These are phyloP conservation scores for Caenorhabditis uteleia DNA, from an alignment of 2,888 invertebrate genomes.

Conservation along the genomic window DNA sequence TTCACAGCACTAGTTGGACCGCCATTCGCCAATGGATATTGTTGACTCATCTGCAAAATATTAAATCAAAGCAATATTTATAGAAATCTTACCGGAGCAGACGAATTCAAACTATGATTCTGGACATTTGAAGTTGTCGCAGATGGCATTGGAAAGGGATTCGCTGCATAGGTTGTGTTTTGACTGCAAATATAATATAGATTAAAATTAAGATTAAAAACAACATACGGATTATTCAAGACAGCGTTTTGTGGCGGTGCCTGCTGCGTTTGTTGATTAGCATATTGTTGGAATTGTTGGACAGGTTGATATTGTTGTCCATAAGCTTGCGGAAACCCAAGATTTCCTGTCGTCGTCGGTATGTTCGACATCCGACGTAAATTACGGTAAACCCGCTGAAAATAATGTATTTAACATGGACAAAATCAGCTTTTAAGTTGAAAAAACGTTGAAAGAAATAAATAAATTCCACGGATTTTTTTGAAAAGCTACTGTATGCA, in stretches of 20 bases:
- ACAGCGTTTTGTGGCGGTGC: too few relatives aligned
- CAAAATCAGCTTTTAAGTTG: too few relatives aligned
- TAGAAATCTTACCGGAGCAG: too few relatives aligned
- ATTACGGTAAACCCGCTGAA: conserved; percentile 33
- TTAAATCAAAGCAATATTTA: too few relatives aligned
- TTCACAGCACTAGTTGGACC: neutral
- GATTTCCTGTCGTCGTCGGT: conserved; percentile 30
- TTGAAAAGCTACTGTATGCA: too few relatives aligned
- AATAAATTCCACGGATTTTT: too few relatives aligned
- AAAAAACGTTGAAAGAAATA: conserved; percentile 23
- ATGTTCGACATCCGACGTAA: conserved; percentile 30
- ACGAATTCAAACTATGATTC: neutral
- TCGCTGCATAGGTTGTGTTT: conserved; percentile 12
- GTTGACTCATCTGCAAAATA: too few relatives aligned
- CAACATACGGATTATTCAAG: conserved; percentile 12
- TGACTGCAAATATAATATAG: neutral
- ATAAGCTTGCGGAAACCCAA: conserved; percentile 51
- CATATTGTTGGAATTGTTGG: conserved; percentile 36
- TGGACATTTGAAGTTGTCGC: conserved; percentile 12
- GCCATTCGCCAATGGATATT: neutral
- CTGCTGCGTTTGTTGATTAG: conserved; percentile 6
- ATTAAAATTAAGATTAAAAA: neutral
- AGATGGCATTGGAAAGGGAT: conserved; percentile 17
- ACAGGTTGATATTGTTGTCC: conserved; percentile 41
- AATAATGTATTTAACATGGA: neutral